Conservation (phyloP, 2,888 invertebrate species). For the Aspidiotus destructor region DNA sequence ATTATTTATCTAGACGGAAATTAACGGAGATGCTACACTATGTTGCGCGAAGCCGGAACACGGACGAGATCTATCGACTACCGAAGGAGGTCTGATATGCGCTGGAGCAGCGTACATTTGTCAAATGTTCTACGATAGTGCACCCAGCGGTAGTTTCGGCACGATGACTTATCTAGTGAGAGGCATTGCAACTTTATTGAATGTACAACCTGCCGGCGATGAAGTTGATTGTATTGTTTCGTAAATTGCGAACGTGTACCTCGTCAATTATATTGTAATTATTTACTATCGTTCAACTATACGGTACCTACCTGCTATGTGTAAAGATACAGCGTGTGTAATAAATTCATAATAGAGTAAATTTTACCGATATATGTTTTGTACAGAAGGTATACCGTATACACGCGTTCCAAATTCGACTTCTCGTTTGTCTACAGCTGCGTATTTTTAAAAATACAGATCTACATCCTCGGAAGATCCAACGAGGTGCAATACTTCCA, state of each 20-base stretch:
- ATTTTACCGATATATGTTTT: too few species aligned
- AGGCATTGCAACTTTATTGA: slow-evolving; percentile 64
- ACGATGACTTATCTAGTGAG: slow-evolving; percentile 94
- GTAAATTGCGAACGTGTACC: slow-evolving; percentile 25
- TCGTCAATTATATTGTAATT: too few species aligned
- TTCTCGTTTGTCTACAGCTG: too few species aligned
- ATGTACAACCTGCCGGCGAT: slow-evolving; percentile 63
- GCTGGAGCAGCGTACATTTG: slow-evolving; percentile 92
- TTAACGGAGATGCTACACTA: slow-evolving; percentile 82
- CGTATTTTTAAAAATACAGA: too few species aligned
- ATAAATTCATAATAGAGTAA: too few species aligned
- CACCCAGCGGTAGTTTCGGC: slow-evolving; percentile 93
- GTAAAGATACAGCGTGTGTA: too few species aligned
- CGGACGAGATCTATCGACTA: slow-evolving; percentile 46
- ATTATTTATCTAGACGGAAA: slow-evolving; percentile 54
- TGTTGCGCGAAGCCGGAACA: slow-evolving; percentile 75
- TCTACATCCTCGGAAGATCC: too few species aligned
- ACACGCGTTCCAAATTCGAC: too few species aligned
- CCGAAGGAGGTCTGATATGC: slow-evolving; percentile 62
- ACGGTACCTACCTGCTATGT: too few species aligned
- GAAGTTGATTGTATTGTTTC: slow-evolving; percentile 69
- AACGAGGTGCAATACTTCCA: too few species aligned
- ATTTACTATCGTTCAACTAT: too few species aligned
- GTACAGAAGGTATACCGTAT: too few species aligned
- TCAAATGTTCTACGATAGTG: slow-evolving; percentile 94